Percentiles rank a stretch among this genome's conserved stretches.
These are phyloP conservation scores for Chiroxiphia lanceolata DNA, from an alignment of 2,797 vertebrate genomes.

Conservation along the genomic window DNA sequence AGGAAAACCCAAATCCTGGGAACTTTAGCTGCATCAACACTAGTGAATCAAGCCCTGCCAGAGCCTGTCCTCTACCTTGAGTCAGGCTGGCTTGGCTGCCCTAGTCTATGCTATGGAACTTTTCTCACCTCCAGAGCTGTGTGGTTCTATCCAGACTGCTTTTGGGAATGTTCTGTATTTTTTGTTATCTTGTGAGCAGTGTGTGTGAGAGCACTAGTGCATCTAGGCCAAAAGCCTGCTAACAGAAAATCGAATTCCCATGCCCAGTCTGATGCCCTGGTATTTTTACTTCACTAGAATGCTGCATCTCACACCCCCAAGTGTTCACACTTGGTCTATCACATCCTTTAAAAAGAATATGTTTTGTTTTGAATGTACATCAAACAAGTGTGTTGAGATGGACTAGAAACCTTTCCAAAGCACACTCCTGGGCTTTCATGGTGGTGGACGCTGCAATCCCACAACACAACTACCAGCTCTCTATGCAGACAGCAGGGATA, in stretches of 20 bases:
- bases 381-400: background rate
- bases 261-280: background rate
- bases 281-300: background rate
- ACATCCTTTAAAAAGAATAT: background rate
- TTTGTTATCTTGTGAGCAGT: background rate
- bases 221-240: background rate
- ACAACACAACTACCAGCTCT: background rate
- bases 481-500: background rate
- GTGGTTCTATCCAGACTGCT: background rate
- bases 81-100: background rate
- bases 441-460: fast-evolving
- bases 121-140: background rate
- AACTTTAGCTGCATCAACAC: background rate
- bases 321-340: background rate
- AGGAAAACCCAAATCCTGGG: background rate
- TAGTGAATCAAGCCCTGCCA: background rate
- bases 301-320: background rate
- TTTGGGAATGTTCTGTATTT: background rate
- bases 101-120: background rate
- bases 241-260: background rate
- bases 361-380: background rate
- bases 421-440: fast-evolving
- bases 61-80: background rate
- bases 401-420: background rate
- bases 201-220: background rate